Percentiles rank a stretch among this genome's conserved stretches.
Conservation (phyloP, 2,888 invertebrate species). For the Hirtodrosophila trivittata region DNA sequence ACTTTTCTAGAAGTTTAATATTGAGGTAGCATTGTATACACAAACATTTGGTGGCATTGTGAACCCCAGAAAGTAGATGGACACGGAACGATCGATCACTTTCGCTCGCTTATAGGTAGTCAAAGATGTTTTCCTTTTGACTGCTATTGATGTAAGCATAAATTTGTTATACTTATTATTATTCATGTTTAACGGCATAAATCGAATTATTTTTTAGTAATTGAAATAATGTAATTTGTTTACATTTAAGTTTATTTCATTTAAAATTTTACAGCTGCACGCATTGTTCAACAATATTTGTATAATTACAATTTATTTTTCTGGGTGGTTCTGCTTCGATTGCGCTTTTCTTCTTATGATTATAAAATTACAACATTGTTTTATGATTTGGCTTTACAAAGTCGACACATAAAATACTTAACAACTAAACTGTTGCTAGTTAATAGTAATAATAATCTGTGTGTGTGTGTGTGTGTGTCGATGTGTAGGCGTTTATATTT, state of each 20-base stretch:
- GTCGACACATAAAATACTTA: slow-evolving; percentile 75
- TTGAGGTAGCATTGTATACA: too few relatives aligned
- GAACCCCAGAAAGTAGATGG: too few relatives aligned
- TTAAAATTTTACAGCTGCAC: slow-evolving; percentile 79
- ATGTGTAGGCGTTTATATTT: slow-evolving; percentile 25
- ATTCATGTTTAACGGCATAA: too few relatives aligned
- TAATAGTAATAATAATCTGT: slow-evolving; percentile 28
- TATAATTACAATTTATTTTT: slow-evolving; percentile 34
- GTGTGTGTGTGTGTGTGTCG: slow-evolving; percentile 25
- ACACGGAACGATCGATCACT: too few relatives aligned
- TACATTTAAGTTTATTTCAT: slow-evolving; percentile 76
- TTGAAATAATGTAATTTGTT: too few relatives aligned
- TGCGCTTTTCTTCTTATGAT: slow-evolving; percentile 33
- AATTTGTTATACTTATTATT: too few relatives aligned
- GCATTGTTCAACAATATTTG: slow-evolving; percentile 78
- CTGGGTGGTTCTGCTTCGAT: slow-evolving; percentile 45
- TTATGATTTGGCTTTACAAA: slow-evolving; percentile 56
- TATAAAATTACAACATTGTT: slow-evolving; percentile 62
- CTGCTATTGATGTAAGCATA: too few relatives aligned
- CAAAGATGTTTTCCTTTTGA: too few relatives aligned
- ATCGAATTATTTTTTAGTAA: too few relatives aligned
- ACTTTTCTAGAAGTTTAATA: too few relatives aligned
- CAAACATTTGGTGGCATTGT: too few relatives aligned
- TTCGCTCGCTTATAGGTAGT: too few relatives aligned
- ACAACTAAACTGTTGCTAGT: slow-evolving; percentile 37